Conservation (phyloP, 2,113 vertebrate genomes). For the Arizona elegans region DNA sequence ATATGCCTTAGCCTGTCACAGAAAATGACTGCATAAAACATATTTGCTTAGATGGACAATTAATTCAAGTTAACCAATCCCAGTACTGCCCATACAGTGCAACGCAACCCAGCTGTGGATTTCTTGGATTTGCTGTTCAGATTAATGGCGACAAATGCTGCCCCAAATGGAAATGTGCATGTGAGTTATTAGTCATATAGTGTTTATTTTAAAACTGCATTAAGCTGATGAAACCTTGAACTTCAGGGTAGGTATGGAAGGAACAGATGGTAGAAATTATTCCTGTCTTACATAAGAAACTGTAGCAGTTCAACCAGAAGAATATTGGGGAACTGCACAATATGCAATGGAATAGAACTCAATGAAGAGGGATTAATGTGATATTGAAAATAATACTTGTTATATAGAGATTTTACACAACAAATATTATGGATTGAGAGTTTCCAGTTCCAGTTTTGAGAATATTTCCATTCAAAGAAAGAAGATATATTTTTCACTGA, state of each 20-base stretch:
- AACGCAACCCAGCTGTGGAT: conserved; percentile 83
- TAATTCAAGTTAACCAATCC: conserved; percentile 89
- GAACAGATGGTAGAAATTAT: background rate
- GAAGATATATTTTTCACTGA: background rate
- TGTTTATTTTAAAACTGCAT: conserved; percentile 19
- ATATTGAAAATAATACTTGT: background rate
- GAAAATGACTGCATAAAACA: conserved; percentile 85
- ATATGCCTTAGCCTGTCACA: conserved; percentile 65
- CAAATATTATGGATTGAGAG: background rate
- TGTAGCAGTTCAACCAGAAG: background rate
- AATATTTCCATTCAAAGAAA: background rate
- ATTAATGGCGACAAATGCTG: conserved; percentile 92
- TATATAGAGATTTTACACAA: background rate
- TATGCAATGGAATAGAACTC: background rate
- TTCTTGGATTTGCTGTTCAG: conserved; percentile 85
- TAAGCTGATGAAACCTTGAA: background rate
- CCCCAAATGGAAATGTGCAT: conserved; percentile 93
- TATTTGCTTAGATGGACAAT: conserved; percentile 87
- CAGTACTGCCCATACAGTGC: conserved; percentile 84
- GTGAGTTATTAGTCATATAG: conserved; percentile 73
- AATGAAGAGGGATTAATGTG: background rate
- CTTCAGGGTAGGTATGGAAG: background rate
- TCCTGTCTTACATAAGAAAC: background rate
- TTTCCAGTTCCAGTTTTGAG: background rate
- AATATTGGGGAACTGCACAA: background rate